Evolutionary conservation across 2,888 invertebrate species (phyloP), one percentile per base, ranked within the genome.

Genomic region (Synergus gifuensis): DNA sequence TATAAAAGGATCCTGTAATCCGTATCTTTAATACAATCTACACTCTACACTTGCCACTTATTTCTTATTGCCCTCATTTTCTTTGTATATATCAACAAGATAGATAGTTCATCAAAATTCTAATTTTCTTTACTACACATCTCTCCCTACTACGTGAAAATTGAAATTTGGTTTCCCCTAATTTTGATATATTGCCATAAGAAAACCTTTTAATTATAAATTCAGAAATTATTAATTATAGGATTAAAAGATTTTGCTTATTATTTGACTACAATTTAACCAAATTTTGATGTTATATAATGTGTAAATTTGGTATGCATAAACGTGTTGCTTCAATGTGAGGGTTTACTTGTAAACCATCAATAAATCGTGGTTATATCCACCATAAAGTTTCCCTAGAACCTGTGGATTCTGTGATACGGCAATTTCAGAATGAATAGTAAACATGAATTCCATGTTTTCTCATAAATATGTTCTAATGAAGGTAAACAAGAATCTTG

Each of bases 351-450:
- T 69, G 22, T 28, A 16, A 69, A 49, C 14, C 14, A 49, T 49
- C 49, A 69, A 69, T 69, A 69, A 69, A 69, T 69, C 28, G 16
- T 16, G 16, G 46, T 49, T 69, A 69, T 69, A 44, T 69, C 28
- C 44, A 69, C 16, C 69, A 49, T 69, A 69, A 69, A 28, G 28
- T 49, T 46, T 28, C 49, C 11, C 9, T 22, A 14, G 49, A 49
- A 69, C 46, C 49, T 49, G 69, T 49, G 49, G 69, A 69, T 69
- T 69, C 46, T 69, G 36, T 36, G n/a, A 49, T 28, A 16, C 16
- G 22, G 28, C 28, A 69, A 49, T 69, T 69, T 69, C 69, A 14
- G 14, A 69, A 49, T 69, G 49, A 69, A 69, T 28, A 46, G 22
- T 28, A 49, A 18, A 18, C 49, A 69, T 49, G 69, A 69, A 28